Conservation (phyloP, 2,888 invertebrate genomes). For the Cryptus armator region DNA sequence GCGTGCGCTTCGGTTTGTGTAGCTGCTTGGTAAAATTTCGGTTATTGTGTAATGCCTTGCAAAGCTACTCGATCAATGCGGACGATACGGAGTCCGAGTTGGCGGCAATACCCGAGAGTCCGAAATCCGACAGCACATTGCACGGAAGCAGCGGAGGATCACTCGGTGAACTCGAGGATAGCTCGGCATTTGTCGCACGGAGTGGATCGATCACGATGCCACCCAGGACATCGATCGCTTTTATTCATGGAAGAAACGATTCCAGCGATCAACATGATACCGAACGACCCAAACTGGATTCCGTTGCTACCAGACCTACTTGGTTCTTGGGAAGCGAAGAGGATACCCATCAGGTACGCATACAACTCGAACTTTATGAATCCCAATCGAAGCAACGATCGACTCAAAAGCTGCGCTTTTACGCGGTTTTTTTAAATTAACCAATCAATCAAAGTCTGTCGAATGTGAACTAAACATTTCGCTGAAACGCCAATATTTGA, state of each 20-base stretch:
- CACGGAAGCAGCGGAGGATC: slow-evolving; percentile 88
- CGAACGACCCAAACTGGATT: slow-evolving; percentile 69
- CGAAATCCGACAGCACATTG: slow-evolving; percentile 93
- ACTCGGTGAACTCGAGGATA: slow-evolving; percentile 82
- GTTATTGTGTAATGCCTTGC: slow-evolving; percentile 77
- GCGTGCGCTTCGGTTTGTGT: slow-evolving; percentile 76
- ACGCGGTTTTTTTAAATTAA: background rate
- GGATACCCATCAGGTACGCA: slow-evolving; percentile 84
- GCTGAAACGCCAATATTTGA: no score
- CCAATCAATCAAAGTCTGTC: no score
- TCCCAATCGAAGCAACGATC: background rate
- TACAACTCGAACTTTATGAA: background rate
- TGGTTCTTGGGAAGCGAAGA: slow-evolving; percentile 88
- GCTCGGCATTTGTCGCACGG: slow-evolving; percentile 71
- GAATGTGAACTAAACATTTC: no score
- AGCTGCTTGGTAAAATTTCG: slow-evolving; percentile 78
- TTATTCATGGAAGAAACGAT: slow-evolving; percentile 85
- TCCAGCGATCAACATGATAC: slow-evolving; percentile 63
- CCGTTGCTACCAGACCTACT: slow-evolving; percentile 84
- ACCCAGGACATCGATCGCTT: slow-evolving; percentile 61
- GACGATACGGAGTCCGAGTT: slow-evolving; percentile 96
- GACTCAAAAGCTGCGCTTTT: background rate
- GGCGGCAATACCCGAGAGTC: slow-evolving; percentile 96
- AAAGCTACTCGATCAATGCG: slow-evolving; percentile 87
- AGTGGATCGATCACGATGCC: slow-evolving; percentile 69